Base-by-base conservation (phyloP, 1,140 invertebrate genomes). In the Caenorhabditis inopinata region DNA sequence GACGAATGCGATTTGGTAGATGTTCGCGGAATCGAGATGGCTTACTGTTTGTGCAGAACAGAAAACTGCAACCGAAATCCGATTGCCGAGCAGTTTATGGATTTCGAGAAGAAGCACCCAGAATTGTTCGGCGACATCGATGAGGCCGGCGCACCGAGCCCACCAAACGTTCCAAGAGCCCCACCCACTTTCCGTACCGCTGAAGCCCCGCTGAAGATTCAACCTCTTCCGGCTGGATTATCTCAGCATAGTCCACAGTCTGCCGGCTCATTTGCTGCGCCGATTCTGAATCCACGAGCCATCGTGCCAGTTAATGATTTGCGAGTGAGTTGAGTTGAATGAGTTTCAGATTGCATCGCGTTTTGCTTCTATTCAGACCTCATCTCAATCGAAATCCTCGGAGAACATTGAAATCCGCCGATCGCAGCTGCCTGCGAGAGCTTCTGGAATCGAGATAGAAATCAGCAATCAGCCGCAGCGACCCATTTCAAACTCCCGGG, bases 1-100 rank as follows among this genome's bases (percentile, higher is more conserved):
- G 86, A 86, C 23, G 85, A 86, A 23, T 86, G 85, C 49, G 85
- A 86, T 51, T 53, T 86, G 38, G 35, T 86, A 7, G 80, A 87
- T 1, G 51, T 87, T 3, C 53, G 83, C 12, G 85, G 85, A 3
- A 42, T 78, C n/a, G 85, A 85, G 46, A 79, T 85, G 23, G 85
- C 84, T n/a, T 87, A 85, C 47, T 85, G 85, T 77, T 21, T 79
- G 7, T 86, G 85, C 48, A 23, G 82, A 47, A 29, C 21, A 9
- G 38, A 80, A n/a, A 32, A 76, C 12, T 86, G 85, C 46, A 86
- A 86, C 53, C 29, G 49, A 21, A 46, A 79, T 4, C 53, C 85
- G 12, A 87, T 86, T 25, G 82, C 80, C n/a, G 85, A 85, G 27
- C 85, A 86, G 58, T 86, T 86, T 46, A 82, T 82, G 74, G 80